phyloP scores from a whole-genome alignment of 2,797 vertebrate genomes.

The Agapornis canus region DNA sequence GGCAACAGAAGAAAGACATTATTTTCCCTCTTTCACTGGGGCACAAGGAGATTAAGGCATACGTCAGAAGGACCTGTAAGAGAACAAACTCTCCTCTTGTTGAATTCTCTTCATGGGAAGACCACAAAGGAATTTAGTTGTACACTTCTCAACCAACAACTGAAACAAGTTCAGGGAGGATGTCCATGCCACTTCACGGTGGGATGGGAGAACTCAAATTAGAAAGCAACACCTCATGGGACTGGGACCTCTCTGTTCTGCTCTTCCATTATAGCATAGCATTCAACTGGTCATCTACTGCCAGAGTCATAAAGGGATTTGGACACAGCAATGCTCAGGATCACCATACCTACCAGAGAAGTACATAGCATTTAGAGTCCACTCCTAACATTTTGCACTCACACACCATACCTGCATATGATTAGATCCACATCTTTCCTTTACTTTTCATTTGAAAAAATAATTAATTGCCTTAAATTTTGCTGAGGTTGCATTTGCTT shows the following conservation, averaged over 20 bases:
- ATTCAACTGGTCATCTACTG: neutral
- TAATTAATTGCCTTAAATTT: neutral
- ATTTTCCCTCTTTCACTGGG: neutral
- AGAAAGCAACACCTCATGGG: neutral
- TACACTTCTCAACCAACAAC: rapidly evolving
- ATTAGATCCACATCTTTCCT: neutral
- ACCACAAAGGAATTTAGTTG: neutral
- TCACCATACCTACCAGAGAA: neutral
- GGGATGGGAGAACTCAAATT: neutral
- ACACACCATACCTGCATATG: neutral
- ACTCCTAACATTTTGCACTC: neutral
- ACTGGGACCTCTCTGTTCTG: neutral
- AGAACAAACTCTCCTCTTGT: neutral
- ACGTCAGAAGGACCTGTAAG: neutral
- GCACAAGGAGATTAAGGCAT: neutral
- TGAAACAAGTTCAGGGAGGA: neutral
- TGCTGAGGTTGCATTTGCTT: neutral
- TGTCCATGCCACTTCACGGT: neutral
- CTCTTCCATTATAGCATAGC: neutral
- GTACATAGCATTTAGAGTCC: rapidly evolving
- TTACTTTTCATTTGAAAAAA: neutral
- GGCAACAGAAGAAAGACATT: neutral
- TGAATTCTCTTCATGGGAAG: neutral
- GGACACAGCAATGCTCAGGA: neutral
- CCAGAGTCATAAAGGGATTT: neutral